A percentile compares a stretch with the other conserved stretches of the same genome.
Evolutionary conservation across 92 coral and sea anemone genomes (phyloP).

Genomic region (Palythoa caribaeorum): DNA sequence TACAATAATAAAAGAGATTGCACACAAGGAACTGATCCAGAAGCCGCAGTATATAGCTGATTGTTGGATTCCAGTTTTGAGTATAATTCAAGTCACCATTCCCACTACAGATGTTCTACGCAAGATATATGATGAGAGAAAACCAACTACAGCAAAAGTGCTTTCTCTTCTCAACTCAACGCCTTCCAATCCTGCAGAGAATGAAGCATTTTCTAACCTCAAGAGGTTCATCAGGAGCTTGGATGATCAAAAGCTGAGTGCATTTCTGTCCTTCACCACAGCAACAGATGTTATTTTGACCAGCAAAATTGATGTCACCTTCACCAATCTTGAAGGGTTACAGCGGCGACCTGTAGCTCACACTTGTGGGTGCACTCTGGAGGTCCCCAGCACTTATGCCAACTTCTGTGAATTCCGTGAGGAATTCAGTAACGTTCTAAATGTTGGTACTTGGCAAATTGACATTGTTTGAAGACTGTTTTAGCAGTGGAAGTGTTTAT

Average conservation of each 20-base stretch:
- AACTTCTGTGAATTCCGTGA: constrained; percentile 33
- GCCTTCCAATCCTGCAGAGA: constrained; percentile 44
- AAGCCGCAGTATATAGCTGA: constrained; percentile 50
- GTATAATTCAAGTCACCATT: constrained; percentile 10
- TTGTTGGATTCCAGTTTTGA: constrained; percentile 41
- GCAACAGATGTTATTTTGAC: constrained; percentile 46
- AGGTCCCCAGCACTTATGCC: constrained; percentile 8
- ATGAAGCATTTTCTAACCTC: constrained; percentile 29
- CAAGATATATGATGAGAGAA: constrained; percentile 21
- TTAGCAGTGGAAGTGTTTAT: constrained; percentile 40
- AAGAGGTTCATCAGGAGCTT: constrained; percentile 48
- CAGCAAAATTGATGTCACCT: constrained; percentile 28
- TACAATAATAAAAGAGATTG: constrained; percentile 35
- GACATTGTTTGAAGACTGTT: constrained; percentile 33
- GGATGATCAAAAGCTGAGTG: constrained; percentile 49
- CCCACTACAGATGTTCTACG: constrained; percentile 19
- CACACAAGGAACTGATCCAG: constrained; percentile 55
- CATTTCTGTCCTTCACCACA: constrained; percentile 50
- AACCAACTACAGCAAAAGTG: constrained; percentile 55
- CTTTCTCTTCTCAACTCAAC: constrained; percentile 33
- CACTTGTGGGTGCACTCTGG: constrained; percentile 36
- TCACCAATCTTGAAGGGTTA: constrained; percentile 25
- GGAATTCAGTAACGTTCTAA: constrained; percentile 31
- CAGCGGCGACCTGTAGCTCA: constrained; percentile 37
- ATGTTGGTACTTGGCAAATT: constrained; percentile 33